phyloP scores from a whole-genome alignment of 2,888 invertebrate species.

The Cataglyphis albicans region DNA sequence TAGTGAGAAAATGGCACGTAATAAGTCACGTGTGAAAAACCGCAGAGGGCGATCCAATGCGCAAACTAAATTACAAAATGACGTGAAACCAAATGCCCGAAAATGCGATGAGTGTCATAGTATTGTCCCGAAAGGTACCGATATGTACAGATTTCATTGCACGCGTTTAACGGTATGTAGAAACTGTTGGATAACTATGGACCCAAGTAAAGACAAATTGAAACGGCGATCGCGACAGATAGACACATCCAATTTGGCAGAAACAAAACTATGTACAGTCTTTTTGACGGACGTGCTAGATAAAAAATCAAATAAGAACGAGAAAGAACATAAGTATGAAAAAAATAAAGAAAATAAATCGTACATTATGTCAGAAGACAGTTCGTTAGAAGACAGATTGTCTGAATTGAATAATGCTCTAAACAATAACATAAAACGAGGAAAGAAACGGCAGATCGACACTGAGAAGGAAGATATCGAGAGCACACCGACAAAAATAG shows the following conservation, averaged over 20 bases:
- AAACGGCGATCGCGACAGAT: conserved; percentile 36
- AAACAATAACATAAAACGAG: background rate
- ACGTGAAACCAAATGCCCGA: conserved; percentile 12
- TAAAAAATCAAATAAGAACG: conserved; percentile 44
- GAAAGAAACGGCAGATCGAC: conserved; percentile 30
- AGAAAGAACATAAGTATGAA: conserved; percentile 70
- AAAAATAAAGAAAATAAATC: conserved; percentile 72
- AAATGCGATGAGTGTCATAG: conserved; percentile 77
- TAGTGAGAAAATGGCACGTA: conserved; percentile 60
- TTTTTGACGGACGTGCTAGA: conserved; percentile 80
- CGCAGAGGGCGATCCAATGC: background rate
- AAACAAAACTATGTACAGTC: conserved; percentile 80
- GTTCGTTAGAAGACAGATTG: conserved; percentile 53
- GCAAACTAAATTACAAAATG: background rate
- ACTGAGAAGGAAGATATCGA: background rate
- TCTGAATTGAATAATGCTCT: background rate
- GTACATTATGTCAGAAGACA: conserved; percentile 72
- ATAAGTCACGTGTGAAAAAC: background rate
- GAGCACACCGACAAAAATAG: background rate
- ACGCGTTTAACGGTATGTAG: conserved; percentile 81
- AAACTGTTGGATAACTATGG: conserved; percentile 79
- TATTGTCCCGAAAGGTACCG: conserved; percentile 68
- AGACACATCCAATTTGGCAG: background rate
- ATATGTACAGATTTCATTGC: conserved; percentile 78
- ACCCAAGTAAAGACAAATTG: conserved; percentile 66